Conservation (phyloP, 2,888 invertebrate species). For the Leptogaster cylindrica region DNA sequence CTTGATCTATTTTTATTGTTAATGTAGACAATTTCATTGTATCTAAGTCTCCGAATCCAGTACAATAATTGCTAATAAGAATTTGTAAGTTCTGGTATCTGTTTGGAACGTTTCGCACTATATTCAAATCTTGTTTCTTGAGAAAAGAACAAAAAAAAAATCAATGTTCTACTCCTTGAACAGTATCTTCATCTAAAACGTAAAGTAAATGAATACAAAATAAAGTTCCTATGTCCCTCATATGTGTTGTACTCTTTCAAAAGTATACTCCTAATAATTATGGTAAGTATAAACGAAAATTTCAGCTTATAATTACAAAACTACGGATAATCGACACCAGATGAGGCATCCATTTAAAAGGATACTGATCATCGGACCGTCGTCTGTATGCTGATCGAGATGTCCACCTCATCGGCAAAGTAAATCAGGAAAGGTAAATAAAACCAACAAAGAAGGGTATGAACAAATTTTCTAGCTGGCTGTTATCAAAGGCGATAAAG, state of each 20-base stretch:
- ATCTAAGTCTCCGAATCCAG: no score
- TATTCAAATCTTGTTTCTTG: no score
- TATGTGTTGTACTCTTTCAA: no score
- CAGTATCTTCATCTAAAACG: no score
- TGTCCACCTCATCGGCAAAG: conserved; percentile 17
- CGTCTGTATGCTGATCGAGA: conserved; percentile 14
- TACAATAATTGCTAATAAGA: no score
- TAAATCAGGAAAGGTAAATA: conserved; percentile 44
- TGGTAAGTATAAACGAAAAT: conserved; percentile 35
- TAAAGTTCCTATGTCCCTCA: no score
- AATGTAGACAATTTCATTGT: no score
- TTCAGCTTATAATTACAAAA: conserved; percentile 31
- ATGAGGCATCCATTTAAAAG: conserved; percentile 1
- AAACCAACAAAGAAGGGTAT: conserved; percentile 26
- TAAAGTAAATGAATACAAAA: no score
- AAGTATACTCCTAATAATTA: neutral
- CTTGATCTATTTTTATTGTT: conserved; percentile 9
- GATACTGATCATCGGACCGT: conserved; percentile 12
- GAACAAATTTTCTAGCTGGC: conserved; percentile 39
- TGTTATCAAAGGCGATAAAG: conserved; percentile 13
- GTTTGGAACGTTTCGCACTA: no score
- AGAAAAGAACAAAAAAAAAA: no score
- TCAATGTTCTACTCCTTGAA: no score
- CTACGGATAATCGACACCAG: neutral
- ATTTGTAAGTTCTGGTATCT: no score